phyloP scores from a whole-genome alignment of 2,888 invertebrate species.

The Aphodius granarius region DNA sequence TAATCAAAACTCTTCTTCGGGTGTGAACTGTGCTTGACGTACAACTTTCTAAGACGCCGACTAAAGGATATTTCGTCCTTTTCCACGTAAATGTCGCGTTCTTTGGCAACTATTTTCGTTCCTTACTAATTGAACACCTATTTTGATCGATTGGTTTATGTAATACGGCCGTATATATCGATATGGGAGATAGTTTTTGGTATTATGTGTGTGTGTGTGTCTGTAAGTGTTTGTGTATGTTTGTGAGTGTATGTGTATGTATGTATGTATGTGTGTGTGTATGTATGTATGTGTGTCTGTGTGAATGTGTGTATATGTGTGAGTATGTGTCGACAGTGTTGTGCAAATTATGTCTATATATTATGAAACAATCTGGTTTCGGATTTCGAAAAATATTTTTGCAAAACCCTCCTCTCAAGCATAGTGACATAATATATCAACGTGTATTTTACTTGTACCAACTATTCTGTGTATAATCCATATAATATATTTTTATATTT shows the following conservation, averaged over 20 bases:
- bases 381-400: neutral
- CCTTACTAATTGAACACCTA: conserved; percentile 9
- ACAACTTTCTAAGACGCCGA: conserved; percentile 44
- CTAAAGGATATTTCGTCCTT: conserved; percentile 40
- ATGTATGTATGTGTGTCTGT: neutral
- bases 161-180: neutral
- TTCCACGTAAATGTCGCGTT: conserved; percentile 30
- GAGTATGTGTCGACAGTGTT: neutral
- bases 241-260: no score
- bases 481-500: no score
- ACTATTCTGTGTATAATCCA: no score
- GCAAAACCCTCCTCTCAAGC: neutral
- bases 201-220: neutral
- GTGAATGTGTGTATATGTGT: neutral
- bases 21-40: conserved; percentile 28
- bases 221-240: neutral
- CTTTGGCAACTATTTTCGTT: conserved; percentile 21
- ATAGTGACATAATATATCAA: neutral
- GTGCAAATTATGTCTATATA: neutral
- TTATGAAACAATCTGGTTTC: neutral
- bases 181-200: neutral
- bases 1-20: conserved; percentile 31
- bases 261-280: neutral
- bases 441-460: no score
- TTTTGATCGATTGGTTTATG: conserved; percentile 21